Evolutionary conservation across 2,113 vertebrate genomes (phyloP).

Genomic region (Lepidothrix coronata): DNA sequence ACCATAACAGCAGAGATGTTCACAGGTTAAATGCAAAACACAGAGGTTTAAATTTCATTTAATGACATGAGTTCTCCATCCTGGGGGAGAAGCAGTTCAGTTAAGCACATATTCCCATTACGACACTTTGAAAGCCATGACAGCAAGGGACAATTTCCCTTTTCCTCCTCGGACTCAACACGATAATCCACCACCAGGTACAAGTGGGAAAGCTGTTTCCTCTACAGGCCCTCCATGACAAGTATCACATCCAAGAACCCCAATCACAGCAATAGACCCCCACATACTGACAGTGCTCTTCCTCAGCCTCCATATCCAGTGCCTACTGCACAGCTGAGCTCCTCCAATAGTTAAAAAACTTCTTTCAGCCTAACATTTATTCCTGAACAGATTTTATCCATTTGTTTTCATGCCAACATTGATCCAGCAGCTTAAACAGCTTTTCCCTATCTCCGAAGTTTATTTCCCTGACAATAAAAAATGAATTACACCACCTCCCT

Average conservation of each 20-base stretch:
- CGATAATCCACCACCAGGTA: background rate
- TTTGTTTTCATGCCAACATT: slow-evolving; percentile 42
- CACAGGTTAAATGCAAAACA: background rate
- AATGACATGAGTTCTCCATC: background rate
- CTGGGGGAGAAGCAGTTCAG: background rate
- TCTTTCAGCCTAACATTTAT: background rate
- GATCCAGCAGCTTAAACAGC: slow-evolving; percentile 35
- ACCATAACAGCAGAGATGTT: background rate
- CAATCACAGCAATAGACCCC: accelerated
- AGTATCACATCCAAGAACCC: background rate
- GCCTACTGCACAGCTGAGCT: background rate
- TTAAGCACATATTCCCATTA: background rate
- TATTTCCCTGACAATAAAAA: background rate
- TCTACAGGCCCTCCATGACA: background rate
- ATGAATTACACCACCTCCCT: background rate
- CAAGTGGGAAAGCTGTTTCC: background rate
- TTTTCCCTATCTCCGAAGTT: slow-evolving; percentile 10
- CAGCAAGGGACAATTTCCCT: background rate
- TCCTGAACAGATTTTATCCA: slow-evolving; percentile 12
- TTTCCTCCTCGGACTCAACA: background rate
- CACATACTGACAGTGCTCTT: background rate
- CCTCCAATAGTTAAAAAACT: background rate
- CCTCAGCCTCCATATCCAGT: background rate
- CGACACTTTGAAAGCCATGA: background rate
- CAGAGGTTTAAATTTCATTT: background rate